Evolutionary conservation across 2,888 invertebrate species (phyloP).

Genomic region (Alloplasta piceator): DNA sequence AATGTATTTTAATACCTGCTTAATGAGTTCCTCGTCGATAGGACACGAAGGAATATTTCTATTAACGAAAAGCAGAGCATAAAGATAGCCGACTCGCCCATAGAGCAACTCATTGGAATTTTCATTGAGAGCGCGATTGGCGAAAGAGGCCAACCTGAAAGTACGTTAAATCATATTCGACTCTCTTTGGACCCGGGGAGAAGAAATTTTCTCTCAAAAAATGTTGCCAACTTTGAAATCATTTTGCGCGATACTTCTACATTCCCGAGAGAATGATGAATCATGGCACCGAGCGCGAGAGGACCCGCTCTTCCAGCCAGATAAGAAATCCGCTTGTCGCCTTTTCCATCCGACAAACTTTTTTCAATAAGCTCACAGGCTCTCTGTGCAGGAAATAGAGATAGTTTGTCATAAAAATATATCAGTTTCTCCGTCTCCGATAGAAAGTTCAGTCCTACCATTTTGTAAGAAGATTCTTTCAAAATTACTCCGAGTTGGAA

Average conservation of each 20-base stretch:
- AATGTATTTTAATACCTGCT: slow-evolving; percentile 69
- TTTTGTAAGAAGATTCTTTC: slow-evolving; percentile 73
- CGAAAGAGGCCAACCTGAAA: slow-evolving; percentile 86
- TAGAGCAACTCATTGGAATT: slow-evolving; percentile 93
- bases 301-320: slow-evolving; percentile 89
- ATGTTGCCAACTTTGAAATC: slow-evolving; percentile 84
- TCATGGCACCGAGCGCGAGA: slow-evolving; percentile 86
- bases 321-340: slow-evolving; percentile 86
- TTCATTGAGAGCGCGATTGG: slow-evolving; percentile 85
- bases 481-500: slow-evolving; percentile 83
- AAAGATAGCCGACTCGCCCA: slow-evolving; percentile 93
- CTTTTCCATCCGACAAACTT: slow-evolving; percentile 78
- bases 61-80: slow-evolving; percentile 90
- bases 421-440: neutral
- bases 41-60: slow-evolving; percentile 86
- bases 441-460: slow-evolving; percentile 67
- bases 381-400: slow-evolving; percentile 77
- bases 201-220: slow-evolving; percentile 17
- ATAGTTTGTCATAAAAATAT: neutral
- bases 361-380: slow-evolving; percentile 83
- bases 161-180: slow-evolving; percentile 12
- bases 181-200: neutral
- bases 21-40: slow-evolving; percentile 86
- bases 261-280: slow-evolving; percentile 85
- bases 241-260: slow-evolving; percentile 84